Evolutionary conservation across 2,888 invertebrate genomes (phyloP).

Genomic region (Lycaena phlaeas): DNA sequence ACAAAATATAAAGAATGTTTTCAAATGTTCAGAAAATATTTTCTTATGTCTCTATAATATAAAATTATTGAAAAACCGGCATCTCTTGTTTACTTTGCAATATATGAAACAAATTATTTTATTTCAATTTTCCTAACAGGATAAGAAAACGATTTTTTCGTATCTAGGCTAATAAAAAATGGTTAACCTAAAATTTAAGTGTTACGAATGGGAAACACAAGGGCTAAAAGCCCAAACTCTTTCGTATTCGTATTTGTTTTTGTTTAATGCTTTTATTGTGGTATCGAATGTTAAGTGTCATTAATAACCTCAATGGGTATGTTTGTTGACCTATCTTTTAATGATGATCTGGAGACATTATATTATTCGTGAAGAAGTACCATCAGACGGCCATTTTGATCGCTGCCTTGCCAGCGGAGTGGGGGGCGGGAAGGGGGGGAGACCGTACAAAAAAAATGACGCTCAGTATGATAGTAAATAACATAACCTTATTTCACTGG

Average conservation of each 20-base stretch:
- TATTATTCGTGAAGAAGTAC: constrained; percentile 54
- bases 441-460: constrained; percentile 49
- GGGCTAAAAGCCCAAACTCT: not conserved
- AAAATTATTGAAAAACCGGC: constrained; percentile 30
- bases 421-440: constrained; percentile 38
- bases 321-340: constrained; percentile 16
- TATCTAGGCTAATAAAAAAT: not conserved
- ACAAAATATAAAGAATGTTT: constrained; percentile 13
- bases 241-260: not conserved
- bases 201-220: not conserved
- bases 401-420: constrained; percentile 54
- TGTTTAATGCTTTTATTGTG: not conserved
- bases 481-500: constrained; percentile 39
- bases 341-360: constrained; percentile 29
- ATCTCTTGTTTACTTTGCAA: constrained; percentile 46
- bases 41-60: constrained; percentile 3
- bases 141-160: constrained; percentile 7
- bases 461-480: constrained; percentile 39
- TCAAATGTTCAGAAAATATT: not conserved
- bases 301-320: not conserved
- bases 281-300: not conserved
- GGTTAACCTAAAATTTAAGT: constrained; percentile 1
- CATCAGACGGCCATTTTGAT: constrained; percentile 66
- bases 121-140: constrained; percentile 14
- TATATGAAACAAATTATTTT: constrained; percentile 12